Evolutionary conservation across 2,113 vertebrate species (phyloP), one percentile per base, ranked within the genome.

Genomic region (Chaetodon trifascialis): DNA sequence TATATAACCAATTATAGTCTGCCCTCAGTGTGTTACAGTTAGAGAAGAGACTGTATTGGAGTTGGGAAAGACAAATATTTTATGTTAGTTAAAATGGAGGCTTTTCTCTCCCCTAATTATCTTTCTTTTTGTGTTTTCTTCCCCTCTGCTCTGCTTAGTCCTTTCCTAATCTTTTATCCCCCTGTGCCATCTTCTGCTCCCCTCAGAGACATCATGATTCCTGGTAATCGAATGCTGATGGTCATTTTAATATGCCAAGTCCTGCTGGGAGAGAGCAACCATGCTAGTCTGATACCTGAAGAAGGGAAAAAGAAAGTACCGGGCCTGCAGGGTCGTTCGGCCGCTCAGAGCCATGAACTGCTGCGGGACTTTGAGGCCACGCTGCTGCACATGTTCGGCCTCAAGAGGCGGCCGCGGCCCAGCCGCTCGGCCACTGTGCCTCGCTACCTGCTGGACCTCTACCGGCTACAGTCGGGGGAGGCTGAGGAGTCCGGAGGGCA

Each of bases 221-320:
- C 97, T 98, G 97, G 98, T 99, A 99, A 97, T 97, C 98, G 97
- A 97, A 97, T 99, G 97, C 98, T 99, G 98, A 99, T 99, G 98
- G 98, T 99, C 96, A 96, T 99, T 96, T 96, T 99, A 97, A 96
- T 99, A 96, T 99, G 97, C 97, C 98, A 98, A 97, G 96, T 98
- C 96, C 97, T 99, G 96, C 97, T 99, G 94, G 97, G 97, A 97
- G 98, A 98, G 95, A 96, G 96, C 89, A 96, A 95, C 96, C 97
- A 97, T 96, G 98, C 98, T 96, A 99, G 97, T 97, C 95, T 99
- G 95, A 98, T 99, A 95, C 97, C 97, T 55, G 98, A 99, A 95
- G 95, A 97, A 93, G 98, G 97, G 92, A 98, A 97, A 95, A 99
- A 98, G 94, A 98, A 98, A 95, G 96, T 96, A 73, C 95, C 96